Percentiles rank a stretch among this genome's conserved stretches.
phyloP scores from a whole-genome alignment of 2,797 vertebrate species.

The Acanthurus lineatus region DNA sequence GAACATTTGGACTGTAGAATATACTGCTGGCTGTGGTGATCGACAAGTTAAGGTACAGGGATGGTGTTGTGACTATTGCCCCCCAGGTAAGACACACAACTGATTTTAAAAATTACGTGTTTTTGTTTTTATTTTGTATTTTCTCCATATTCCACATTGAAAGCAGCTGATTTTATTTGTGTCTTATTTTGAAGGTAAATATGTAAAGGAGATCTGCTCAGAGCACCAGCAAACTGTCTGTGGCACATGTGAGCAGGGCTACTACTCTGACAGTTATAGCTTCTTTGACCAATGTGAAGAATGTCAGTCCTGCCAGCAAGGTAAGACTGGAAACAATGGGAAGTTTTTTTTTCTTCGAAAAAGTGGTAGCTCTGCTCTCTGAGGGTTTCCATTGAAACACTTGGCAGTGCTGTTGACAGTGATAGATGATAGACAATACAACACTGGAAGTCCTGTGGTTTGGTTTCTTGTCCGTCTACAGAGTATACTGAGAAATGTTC shows the following conservation, averaged over 20 bases:
- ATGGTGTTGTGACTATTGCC: conserved; percentile 73
- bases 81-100: conserved; percentile 72
- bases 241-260: conserved; percentile 44
- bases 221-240: conserved; percentile 47
- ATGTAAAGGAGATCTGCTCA: conserved; percentile 47
- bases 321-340: conserved; percentile 48
- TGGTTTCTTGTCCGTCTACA: conserved; percentile 42
- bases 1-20: conserved; percentile 32
- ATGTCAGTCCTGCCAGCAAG: conserved; percentile 64
- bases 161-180: neutral
- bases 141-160: neutral
- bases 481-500: conserved; percentile 64
- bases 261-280: neutral
- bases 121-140: neutral
- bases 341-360: neutral
- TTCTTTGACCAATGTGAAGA: conserved; percentile 47
- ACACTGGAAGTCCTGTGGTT: conserved; percentile 14
- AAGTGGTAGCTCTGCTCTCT: neutral
- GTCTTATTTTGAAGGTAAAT: conserved; percentile 63
- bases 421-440: neutral
- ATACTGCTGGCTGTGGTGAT: conserved; percentile 13
- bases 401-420: neutral
- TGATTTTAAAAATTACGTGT: neutral
- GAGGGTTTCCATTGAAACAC: neutral
- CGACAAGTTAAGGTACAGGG: rapidly evolving